Percentiles rank a stretch among this genome's conserved stretches.
phyloP scores from a whole-genome alignment of 2,797 vertebrate genomes.

The Chloroceryle inda region DNA sequence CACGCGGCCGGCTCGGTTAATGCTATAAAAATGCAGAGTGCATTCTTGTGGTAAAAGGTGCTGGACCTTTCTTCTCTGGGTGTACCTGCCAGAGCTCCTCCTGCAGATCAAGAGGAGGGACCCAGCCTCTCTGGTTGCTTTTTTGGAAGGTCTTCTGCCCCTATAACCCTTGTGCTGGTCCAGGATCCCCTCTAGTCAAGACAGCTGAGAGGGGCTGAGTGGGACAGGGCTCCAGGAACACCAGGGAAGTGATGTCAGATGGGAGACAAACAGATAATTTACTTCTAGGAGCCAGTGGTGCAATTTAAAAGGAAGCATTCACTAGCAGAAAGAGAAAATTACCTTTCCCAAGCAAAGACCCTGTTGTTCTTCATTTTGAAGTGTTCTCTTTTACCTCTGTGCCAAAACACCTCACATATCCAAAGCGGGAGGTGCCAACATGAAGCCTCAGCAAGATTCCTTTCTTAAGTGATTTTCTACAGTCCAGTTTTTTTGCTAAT shows the following conservation, averaged over 20 bases:
- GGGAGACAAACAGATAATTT: background rate
- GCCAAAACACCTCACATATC: background rate
- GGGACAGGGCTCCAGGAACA: background rate
- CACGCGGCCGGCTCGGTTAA: background rate
- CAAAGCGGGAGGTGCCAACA: background rate
- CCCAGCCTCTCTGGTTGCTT: background rate
- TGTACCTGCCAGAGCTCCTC: background rate
- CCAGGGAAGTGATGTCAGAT: background rate
- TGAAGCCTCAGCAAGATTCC: background rate
- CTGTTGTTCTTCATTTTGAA: background rate
- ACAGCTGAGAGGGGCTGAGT: background rate
- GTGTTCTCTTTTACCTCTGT: background rate
- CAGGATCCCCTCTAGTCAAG: background rate
- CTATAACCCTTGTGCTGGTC: background rate
- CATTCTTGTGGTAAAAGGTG: constrained; percentile 7
- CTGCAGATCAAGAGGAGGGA: background rate
- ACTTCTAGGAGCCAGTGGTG: background rate
- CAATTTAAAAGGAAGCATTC: background rate
- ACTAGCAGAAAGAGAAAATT: background rate
- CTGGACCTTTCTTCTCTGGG: background rate
- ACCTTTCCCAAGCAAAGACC: background rate
- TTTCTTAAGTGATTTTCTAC: background rate
- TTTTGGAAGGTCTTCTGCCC: background rate
- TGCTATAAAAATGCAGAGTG: background rate
- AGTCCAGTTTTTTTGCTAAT: background rate